These are phyloP conservation scores for Premnoplex brunnescens DNA, from an alignment of 2,797 vertebrate species.

Conservation along the genomic window DNA sequence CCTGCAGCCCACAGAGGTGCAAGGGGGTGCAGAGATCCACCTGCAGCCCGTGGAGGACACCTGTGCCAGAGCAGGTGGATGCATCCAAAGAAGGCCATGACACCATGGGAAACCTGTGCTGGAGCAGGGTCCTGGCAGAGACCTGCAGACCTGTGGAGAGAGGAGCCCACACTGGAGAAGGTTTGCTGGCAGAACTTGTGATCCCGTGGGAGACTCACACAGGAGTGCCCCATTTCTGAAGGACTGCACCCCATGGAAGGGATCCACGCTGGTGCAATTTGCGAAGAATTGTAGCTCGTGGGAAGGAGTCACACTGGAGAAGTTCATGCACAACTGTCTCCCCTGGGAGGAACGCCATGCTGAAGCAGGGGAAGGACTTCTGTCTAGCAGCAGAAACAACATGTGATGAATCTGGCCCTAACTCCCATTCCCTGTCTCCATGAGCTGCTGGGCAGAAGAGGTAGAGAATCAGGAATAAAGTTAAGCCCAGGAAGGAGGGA, in stretches of 20 bases:
- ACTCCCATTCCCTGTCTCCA: neutral
- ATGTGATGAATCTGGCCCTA: neutral
- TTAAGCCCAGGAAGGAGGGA: neutral
- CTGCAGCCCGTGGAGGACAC: neutral
- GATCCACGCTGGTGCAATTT: rapidly evolving
- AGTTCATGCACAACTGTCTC: neutral
- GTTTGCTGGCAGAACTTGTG: neutral
- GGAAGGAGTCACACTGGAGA: neutral
- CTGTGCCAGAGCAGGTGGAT: neutral
- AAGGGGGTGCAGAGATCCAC: rapidly evolving
- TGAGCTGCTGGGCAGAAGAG: neutral
- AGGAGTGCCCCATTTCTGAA: neutral
- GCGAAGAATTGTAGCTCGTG: neutral
- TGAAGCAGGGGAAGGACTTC: neutral
- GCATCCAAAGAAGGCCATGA: neutral
- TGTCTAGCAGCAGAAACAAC: neutral
- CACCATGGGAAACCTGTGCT: rapidly evolving
- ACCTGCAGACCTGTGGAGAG: neutral
- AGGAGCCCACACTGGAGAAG: neutral
- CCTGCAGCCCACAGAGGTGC: neutral
- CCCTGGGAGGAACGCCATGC: neutral
- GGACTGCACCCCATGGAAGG: neutral
- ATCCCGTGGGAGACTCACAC: neutral
- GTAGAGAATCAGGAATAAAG: neutral
- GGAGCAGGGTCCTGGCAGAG: neutral